These are phyloP conservation scores for Drosophila punjabiensis DNA, from an alignment of 1,140 invertebrate genomes.

Conservation along the genomic window DNA sequence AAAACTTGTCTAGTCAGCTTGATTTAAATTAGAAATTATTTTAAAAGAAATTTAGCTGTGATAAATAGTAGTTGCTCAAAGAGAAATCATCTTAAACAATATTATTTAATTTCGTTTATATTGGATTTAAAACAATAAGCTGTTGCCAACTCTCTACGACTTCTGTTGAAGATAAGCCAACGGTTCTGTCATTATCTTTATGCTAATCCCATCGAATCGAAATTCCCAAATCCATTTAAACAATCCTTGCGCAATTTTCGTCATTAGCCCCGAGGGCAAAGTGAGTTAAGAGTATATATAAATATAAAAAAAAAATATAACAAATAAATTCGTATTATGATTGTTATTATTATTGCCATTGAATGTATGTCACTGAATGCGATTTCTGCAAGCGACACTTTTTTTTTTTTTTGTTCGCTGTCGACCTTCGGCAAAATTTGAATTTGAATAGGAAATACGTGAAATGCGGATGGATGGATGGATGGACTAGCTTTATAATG, in stretches of 20 bases:
- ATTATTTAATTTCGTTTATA: conserved; percentile 18
- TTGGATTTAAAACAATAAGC: not conserved
- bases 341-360: conserved; percentile 23
- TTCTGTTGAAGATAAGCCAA: conserved; percentile 7
- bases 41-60: not conserved
- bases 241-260: conserved; percentile 33
- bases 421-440: conserved; percentile 54
- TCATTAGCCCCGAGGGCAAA: conserved; percentile 8
- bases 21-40: not conserved
- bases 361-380: conserved; percentile 43
- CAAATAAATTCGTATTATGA: conserved; percentile 15
- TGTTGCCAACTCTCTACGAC: not conserved
- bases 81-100: conserved; percentile 17
- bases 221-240: not conserved
- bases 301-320: conserved; percentile 12
- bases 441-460: conserved; percentile 65
- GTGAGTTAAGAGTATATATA: conserved; percentile 15
- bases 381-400: conserved; percentile 35
- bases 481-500: conserved; percentile 32
- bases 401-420: not conserved
- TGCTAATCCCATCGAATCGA: conserved; percentile 9
- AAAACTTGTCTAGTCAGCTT: not conserved
- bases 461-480: conserved; percentile 64
- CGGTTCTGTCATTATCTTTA: conserved; percentile 23
- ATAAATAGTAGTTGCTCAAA: not conserved